Conservation (phyloP, 1,140 invertebrate genomes). For the Drosophila hydei region DNA sequence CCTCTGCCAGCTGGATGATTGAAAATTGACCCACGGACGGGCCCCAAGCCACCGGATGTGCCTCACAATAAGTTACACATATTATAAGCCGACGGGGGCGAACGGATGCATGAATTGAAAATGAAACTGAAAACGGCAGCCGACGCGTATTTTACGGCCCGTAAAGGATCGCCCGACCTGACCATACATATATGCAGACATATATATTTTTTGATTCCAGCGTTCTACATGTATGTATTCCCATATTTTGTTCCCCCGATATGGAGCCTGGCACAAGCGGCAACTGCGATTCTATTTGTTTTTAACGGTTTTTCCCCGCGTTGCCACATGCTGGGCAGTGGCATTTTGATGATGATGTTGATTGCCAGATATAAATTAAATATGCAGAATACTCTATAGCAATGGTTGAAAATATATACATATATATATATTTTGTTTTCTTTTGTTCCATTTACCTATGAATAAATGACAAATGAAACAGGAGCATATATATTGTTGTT, state of each 20-base stretch:
- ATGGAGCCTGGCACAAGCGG: slow-evolving; percentile 44
- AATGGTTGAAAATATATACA: slow-evolving; percentile 22
- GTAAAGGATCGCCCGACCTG: slow-evolving; percentile 25
- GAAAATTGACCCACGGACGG: slow-evolving; percentile 58
- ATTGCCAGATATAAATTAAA: slow-evolving; percentile 79
- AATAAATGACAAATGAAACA: slow-evolving; percentile 68
- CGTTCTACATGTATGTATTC: slow-evolving; percentile 17
- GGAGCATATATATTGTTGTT: slow-evolving; percentile 17
- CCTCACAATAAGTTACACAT: slow-evolving; percentile 18
- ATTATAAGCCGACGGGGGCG: slow-evolving; percentile 6
- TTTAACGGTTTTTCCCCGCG: slow-evolving; percentile 52
- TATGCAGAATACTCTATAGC: slow-evolving; percentile 62
- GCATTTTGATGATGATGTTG: slow-evolving; percentile 68
- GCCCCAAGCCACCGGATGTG: slow-evolving; percentile 32
- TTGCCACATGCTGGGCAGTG: slow-evolving; percentile 32
- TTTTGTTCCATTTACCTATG: slow-evolving; percentile 74
- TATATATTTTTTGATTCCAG: slow-evolving; percentile 50
- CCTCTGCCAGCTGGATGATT: slow-evolving; percentile 91
- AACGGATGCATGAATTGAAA: slow-evolving; percentile 18
- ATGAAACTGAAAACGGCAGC: slow-evolving; percentile 21
- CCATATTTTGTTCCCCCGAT: slow-evolving; percentile 6
- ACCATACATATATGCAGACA: slow-evolving; percentile 51
- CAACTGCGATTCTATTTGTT: slow-evolving; percentile 53
- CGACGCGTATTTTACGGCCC: slow-evolving; percentile 22
- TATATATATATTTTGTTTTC: slow-evolving; percentile 64